Evolutionary conservation across 2,797 vertebrate species (phyloP).

Genomic region (Mus spretus): DNA sequence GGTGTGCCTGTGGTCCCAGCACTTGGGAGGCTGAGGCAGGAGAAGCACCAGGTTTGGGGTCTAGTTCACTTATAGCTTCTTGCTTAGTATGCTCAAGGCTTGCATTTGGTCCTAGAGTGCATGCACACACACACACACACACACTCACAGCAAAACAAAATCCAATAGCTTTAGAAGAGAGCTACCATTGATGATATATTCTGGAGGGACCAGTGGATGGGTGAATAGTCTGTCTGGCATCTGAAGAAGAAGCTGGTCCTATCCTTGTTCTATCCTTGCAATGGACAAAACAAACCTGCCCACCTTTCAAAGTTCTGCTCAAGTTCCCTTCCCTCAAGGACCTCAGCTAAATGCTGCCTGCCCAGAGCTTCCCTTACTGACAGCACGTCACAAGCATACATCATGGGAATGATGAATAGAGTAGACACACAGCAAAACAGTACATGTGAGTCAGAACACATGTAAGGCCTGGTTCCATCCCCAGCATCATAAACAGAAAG

Average conservation of each 20-base stretch:
- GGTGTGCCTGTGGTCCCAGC: neutral
- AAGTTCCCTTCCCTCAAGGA: neutral
- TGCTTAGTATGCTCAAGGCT: neutral
- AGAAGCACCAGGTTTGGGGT: neutral
- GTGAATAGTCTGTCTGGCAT: neutral
- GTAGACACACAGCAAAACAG: no score
- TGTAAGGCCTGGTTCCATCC: no score
- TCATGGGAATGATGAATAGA: no score
- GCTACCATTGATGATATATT: neutral
- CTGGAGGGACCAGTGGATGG: neutral
- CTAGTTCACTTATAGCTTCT: neutral
- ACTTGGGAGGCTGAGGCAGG: neutral
- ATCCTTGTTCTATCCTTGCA: no score
- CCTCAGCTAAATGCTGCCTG: neutral
- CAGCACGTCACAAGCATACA: neutral
- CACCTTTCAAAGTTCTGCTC: neutral
- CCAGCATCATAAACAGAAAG: no score
- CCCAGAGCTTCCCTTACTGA: neutral
- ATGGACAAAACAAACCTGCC: neutral
- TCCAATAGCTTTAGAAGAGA: neutral
- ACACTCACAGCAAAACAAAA: neutral
- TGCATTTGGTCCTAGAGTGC: no score
- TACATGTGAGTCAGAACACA: no score
- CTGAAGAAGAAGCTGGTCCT: neutral
- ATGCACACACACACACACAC: no score